These are phyloP conservation scores for Ceyx melanurus DNA, from an alignment of 2,113 vertebrate genomes.

Conservation along the genomic window DNA sequence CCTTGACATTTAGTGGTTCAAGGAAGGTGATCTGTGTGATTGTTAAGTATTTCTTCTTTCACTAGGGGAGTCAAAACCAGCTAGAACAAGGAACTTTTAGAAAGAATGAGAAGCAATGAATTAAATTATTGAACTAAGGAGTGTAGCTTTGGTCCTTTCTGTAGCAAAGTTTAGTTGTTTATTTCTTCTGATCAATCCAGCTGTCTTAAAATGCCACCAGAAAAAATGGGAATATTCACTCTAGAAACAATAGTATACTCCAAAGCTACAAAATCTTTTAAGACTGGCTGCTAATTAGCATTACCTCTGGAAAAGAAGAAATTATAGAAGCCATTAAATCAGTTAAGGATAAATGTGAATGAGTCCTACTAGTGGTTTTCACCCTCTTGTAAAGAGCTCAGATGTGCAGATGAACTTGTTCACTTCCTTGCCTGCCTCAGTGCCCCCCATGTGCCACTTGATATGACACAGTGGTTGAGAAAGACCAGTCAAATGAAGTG, in stretches of 20 bases:
- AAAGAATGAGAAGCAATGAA: neutral
- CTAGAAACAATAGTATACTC: neutral
- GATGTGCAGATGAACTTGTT: too few relatives aligned
- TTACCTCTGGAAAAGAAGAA: neutral
- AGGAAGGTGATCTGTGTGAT: neutral
- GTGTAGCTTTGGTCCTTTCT: neutral
- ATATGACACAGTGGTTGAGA: too few relatives aligned
- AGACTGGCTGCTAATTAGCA: conserved; percentile 25
- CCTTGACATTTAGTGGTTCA: neutral
- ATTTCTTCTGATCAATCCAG: neutral
- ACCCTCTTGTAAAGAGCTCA: too few relatives aligned
- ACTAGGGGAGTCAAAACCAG: neutral
- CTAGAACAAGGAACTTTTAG: neutral
- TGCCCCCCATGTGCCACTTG: too few relatives aligned
- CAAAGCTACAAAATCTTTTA: neutral
- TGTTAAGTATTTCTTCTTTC: neutral
- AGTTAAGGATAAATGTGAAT: neutral
- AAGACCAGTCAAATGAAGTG: too few relatives aligned
- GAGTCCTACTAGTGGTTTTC: too few relatives aligned
- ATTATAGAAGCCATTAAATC: neutral
- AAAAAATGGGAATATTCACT: neutral
- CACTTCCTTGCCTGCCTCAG: too few relatives aligned
- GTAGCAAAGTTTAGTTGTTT: neutral
- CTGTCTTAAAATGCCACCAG: neutral
- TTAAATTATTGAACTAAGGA: neutral